A percentile compares a stretch with the other conserved stretches of the same genome.
These are phyloP conservation scores for Pao palembangensis DNA, from an alignment of 2,113 vertebrate genomes.

Conservation along the genomic window DNA sequence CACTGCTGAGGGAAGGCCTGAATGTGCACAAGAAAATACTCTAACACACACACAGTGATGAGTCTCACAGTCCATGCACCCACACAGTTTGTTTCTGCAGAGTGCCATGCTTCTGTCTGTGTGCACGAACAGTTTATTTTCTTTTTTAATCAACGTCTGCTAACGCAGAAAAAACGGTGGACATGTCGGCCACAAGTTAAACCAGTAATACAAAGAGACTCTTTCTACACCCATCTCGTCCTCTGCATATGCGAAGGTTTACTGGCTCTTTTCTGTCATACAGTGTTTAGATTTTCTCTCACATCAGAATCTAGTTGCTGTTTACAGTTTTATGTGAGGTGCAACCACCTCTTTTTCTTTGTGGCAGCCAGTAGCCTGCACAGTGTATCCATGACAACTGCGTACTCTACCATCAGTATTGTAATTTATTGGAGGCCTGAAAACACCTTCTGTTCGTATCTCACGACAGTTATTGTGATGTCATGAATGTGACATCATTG, in stretches of 20 bases:
- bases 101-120: constrained; percentile 31
- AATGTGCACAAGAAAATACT: constrained; percentile 36
- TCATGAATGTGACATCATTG: constrained; percentile 8
- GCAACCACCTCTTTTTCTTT: constrained; percentile 7
- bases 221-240: background rate
- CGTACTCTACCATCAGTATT: constrained; percentile 37
- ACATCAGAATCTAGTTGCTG: background rate
- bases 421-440: constrained; percentile 27
- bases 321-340: constrained; percentile 27
- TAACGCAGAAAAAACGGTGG: background rate
- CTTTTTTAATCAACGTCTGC: constrained; percentile 9
- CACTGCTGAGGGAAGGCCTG: constrained; percentile 35
- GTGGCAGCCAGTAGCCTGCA: constrained; percentile 30
- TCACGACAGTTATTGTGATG: background rate
- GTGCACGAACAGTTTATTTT: constrained; percentile 24
- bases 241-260: background rate
- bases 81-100: constrained; percentile 41
- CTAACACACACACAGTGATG: constrained; percentile 24
- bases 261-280: background rate
- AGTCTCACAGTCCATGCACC: constrained; percentile 39
- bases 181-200: background rate
- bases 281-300: no score
- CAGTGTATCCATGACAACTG: constrained; percentile 67
- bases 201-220: background rate
- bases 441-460: constrained; percentile 10